Percentiles rank a stretch among this genome's conserved stretches.
Evolutionary conservation across 2,888 invertebrate species (phyloP).

Genomic region (Lysandra coridon): DNA sequence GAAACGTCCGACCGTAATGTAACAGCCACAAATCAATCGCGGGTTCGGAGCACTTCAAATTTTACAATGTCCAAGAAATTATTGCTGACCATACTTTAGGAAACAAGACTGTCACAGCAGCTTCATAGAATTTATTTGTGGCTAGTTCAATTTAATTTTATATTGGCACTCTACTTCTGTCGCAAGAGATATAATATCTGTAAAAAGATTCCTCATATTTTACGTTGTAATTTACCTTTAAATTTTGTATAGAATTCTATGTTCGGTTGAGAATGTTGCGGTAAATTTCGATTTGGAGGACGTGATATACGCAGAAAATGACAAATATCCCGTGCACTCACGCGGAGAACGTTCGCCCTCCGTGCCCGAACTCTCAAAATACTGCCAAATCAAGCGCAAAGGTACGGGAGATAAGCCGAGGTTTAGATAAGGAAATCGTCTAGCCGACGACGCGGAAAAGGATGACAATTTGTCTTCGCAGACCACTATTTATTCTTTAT

Average conservation of each 20-base stretch:
- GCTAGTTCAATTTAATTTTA: constrained; percentile 8
- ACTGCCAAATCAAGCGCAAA: constrained; percentile 7
- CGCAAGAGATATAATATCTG: background rate
- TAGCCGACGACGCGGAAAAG: background rate
- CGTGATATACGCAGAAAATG: constrained; percentile 11
- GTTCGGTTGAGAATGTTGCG: background rate
- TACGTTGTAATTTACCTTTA: background rate
- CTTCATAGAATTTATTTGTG: constrained; percentile 1
- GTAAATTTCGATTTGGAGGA: background rate
- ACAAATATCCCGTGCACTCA: background rate
- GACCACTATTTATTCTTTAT: constrained; percentile 12
- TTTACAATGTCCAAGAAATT: constrained; percentile 22
- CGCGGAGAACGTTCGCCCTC: background rate
- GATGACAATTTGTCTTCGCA: constrained; percentile 19
- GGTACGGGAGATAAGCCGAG: constrained; percentile 7
- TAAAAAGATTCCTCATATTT: background rate
- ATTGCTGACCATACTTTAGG: constrained; percentile 19
- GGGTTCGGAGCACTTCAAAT: constrained; percentile 9
- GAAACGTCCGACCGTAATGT: background rate
- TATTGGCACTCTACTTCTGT: background rate
- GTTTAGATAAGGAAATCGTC: constrained; percentile 1
- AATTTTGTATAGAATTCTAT: background rate
- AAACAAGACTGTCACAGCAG: constrained; percentile 27
- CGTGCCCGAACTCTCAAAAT: constrained; percentile 1
- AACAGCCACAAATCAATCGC: constrained; percentile 26